Evolutionary conservation across 2,113 vertebrate species (phyloP).

Genomic region (Pelobates fuscus): DNA sequence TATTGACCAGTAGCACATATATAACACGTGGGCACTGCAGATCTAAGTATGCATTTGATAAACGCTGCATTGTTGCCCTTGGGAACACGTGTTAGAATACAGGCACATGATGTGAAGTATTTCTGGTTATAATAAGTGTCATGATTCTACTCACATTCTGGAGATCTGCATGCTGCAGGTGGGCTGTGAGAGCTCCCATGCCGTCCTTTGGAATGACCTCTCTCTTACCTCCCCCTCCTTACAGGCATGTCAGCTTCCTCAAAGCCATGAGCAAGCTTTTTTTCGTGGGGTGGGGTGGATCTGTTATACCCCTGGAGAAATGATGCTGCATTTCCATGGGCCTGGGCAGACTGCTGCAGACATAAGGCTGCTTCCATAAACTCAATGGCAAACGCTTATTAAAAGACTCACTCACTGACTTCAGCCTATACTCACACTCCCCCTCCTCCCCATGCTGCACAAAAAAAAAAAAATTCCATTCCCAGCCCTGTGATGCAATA

Average conservation of each 20-base stretch:
- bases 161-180: not conserved
- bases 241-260: slow-evolving; percentile 1
- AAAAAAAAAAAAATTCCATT: slow-evolving; percentile 6
- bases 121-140: not conserved
- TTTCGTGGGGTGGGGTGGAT: not conserved
- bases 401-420: slow-evolving; percentile 14
- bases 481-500: slow-evolving; percentile 14
- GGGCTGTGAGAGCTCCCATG: not conserved
- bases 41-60: not conserved
- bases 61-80: not conserved
- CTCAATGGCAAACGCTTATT: not conserved
- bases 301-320: not conserved
- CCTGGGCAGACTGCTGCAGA: not conserved
- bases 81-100: slow-evolving; percentile 17
- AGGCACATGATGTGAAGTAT: not conserved
- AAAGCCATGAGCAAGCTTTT: not conserved
- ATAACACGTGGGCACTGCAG: not conserved
- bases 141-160: slow-evolving; percentile 6
- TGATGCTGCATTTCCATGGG: not conserved
- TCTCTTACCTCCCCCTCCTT: not conserved
- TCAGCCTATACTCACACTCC: slow-evolving; percentile 19
- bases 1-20: not conserved
- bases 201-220: slow-evolving; percentile 37
- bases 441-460: slow-evolving; percentile 4
- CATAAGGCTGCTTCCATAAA: not conserved